Conservation (phyloP, 2,888 invertebrate genomes). For the Gari tellinella region DNA sequence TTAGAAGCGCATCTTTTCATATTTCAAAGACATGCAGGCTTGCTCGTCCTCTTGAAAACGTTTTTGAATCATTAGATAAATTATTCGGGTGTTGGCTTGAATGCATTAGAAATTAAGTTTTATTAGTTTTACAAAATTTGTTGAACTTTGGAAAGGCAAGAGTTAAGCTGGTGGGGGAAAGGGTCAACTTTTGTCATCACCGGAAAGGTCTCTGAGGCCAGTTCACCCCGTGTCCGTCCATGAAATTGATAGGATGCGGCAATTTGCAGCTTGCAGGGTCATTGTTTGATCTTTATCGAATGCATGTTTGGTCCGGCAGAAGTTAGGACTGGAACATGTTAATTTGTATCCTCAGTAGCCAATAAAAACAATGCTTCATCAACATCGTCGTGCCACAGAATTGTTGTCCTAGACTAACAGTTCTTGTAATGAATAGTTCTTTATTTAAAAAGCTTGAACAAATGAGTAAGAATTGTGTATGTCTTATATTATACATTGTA, state of each 20-base stretch:
- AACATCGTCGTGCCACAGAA: too few species aligned
- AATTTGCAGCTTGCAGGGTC: slow-evolving; percentile 36
- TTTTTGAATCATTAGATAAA: slow-evolving; percentile 63
- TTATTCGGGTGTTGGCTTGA: slow-evolving; percentile 53
- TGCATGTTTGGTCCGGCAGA: slow-evolving; percentile 6
- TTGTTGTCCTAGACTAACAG: too few species aligned
- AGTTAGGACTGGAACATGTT: neutral
- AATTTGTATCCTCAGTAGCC: too few species aligned
- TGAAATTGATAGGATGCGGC: slow-evolving; percentile 50
- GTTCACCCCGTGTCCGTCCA: slow-evolving; percentile 52
- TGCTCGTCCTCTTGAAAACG: slow-evolving; percentile 49
- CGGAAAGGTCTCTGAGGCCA: slow-evolving; percentile 41
- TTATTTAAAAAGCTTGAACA: too few species aligned
- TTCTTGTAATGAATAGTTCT: too few species aligned
- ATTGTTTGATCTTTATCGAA: slow-evolving; percentile 46
- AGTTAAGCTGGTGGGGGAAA: slow-evolving; percentile 37
- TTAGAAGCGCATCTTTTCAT: slow-evolving; percentile 53
- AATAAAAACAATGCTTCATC: too few species aligned
- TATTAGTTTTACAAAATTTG: slow-evolving; percentile 65
- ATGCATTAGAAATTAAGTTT: slow-evolving; percentile 65
- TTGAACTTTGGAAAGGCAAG: slow-evolving; percentile 49
- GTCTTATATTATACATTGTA: too few species aligned
- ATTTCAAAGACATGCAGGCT: slow-evolving; percentile 60
- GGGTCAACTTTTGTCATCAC: slow-evolving; percentile 32
- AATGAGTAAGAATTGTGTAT: too few species aligned